Base-by-base conservation (phyloP, 2,113 vertebrate genomes). In the Triplophysa dalaica region DNA sequence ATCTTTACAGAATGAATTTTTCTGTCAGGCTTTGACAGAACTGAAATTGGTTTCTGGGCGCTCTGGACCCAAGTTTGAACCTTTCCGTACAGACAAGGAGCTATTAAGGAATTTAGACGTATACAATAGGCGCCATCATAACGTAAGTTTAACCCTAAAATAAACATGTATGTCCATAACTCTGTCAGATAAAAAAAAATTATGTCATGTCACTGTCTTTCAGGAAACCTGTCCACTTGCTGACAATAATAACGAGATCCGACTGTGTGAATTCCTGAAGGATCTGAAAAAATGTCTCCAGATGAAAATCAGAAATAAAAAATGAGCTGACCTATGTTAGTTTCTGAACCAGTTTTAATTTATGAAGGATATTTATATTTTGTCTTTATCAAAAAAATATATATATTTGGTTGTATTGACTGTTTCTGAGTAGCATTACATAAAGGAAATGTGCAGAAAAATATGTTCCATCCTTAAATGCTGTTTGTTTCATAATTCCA, bases 21-120 rank as follows among this genome's bases (percentile, higher is more conserved):
- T 91, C 83, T 93, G 92, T 85, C 85, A 86, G 82, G 85, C 79
- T 29, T 0, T 78, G 1, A 0, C 21, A 0, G 61, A 90, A 26
- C 22, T 76, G 11, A 2, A 0, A 22, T 9, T 14, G 10, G 1
- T 76, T 8, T 65, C 24, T 10, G 4, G 22, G 33, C 74, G 89
- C 67, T 0, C 14, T 0, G 2, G 13, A 7, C 0, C 48, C 9
- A n/a, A 69, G 8, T 75, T 3, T 48, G 16, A 62, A 0, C 8
- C 2, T 22, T 52, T 75, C 33, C 63, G 50, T 26, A 22, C 0
- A 4, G 19, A 56, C 0, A 0, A 3, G 1, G 0, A 1, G 0
- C 8, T 91, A 1, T 0, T 80, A 33, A 54, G 21, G 29, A 24
- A 61, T 17, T 43, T 91, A 56, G 0, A 16, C 0, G 0, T 0